These are phyloP conservation scores for Kradibia gibbosae DNA, from an alignment of 1,140 invertebrate species.

Conservation along the genomic window DNA sequence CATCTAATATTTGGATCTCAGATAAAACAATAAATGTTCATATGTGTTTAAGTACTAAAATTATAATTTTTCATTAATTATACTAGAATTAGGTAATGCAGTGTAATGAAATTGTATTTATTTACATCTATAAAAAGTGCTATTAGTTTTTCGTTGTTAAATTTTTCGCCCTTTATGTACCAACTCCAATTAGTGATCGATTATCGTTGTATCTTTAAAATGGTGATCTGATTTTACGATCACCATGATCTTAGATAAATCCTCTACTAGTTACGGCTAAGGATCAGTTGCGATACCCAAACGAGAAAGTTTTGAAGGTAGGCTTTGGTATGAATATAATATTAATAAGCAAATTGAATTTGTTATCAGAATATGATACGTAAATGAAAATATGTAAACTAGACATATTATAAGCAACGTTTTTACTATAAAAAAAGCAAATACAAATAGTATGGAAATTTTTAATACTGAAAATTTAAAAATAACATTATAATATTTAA, in stretches of 20 bases:
- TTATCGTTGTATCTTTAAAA: constrained; percentile 4
- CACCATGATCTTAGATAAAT: constrained; percentile 3
- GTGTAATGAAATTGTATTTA: background rate
- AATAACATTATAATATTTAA: no score
- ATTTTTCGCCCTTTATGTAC: background rate
- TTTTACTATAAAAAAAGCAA: no score
- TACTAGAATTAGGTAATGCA: background rate
- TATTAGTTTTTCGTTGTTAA: background rate
- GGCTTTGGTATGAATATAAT: no score
- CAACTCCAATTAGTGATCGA: background rate
- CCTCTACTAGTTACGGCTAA: background rate
- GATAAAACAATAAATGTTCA: no score
- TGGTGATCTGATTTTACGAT: constrained; percentile 18
- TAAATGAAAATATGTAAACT: no score
- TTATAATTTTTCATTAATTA: background rate
- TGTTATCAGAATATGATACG: no score
- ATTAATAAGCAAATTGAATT: no score
- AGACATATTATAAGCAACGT: no score
- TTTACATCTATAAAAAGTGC: background rate
- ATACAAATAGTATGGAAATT: no score
- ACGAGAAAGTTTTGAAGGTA: background rate
- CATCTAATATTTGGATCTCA: no score
- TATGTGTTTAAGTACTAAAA: no score
- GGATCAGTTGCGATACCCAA: background rate
- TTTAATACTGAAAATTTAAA: no score